Percentiles rank a stretch among this genome's conserved stretches.
phyloP scores from a whole-genome alignment of 2,113 vertebrate genomes.

The Raja brachyura region DNA sequence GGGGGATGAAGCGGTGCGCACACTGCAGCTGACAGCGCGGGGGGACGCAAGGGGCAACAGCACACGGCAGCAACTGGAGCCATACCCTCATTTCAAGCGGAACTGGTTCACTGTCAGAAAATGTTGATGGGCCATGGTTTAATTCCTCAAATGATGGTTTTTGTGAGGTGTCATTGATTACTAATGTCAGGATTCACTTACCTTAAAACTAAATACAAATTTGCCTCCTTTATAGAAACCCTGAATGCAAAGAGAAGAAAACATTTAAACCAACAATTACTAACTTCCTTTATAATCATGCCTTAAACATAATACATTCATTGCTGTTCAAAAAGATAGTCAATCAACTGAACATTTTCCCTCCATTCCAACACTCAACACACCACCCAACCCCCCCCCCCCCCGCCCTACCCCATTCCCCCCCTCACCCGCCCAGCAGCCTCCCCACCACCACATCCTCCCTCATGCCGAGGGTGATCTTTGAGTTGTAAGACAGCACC shows the following conservation, averaged over 20 bases:
- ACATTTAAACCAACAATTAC: not conserved
- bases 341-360: not conserved
- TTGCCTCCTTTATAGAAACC: constrained; percentile 90
- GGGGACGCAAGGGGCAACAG: too few relatives aligned
- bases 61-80: not conserved
- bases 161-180: not conserved
- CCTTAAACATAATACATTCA: not conserved
- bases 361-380: not conserved
- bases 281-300: not conserved
- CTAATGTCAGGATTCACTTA: constrained; percentile 50
- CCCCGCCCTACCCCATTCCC: not conserved
- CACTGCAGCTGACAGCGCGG: too few relatives aligned
- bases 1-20: too few relatives aligned
- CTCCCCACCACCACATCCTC: too few relatives aligned
- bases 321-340: not conserved
- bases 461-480: too few relatives aligned
- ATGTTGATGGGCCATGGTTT: not conserved
- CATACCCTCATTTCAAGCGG: not conserved
- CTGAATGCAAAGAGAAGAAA: constrained; percentile 48
- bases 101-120: not conserved
- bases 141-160: not conserved
- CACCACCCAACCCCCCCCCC: not conserved
- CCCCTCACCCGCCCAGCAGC: not conserved
- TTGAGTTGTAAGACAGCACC: too few relatives aligned
- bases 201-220: constrained; percentile 96